These are phyloP conservation scores for Galerucella nymphaeae DNA, from an alignment of 2,888 invertebrate genomes.

Conservation along the genomic window DNA sequence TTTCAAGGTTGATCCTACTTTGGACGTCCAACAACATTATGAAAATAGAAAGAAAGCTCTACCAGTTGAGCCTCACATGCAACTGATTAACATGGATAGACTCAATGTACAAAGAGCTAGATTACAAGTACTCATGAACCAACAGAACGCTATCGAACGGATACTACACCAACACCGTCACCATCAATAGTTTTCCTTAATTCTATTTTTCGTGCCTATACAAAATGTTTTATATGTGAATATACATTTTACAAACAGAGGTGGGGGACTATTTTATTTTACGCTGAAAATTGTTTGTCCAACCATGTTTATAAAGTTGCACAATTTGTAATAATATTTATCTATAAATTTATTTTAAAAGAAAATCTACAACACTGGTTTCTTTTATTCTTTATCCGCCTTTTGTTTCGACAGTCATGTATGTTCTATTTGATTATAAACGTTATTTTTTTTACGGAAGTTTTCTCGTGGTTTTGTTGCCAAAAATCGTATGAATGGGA, in stretches of 20 bases:
- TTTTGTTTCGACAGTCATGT: too few relatives aligned
- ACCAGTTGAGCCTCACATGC: slow-evolving; percentile 27
- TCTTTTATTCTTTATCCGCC: neutral
- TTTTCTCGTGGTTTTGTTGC: too few relatives aligned
- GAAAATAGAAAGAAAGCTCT: slow-evolving; percentile 34
- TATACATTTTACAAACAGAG: neutral
- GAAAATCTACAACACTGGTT: neutral
- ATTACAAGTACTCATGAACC: neutral
- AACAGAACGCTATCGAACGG: neutral
- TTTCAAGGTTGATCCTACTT: slow-evolving; percentile 59
- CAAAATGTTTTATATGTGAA: neutral
- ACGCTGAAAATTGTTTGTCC: too few relatives aligned
- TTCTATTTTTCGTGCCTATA: neutral
- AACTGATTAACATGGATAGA: neutral
- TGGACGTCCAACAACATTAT: slow-evolving; percentile 47
- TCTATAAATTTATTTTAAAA: neutral
- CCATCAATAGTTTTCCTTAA: neutral
- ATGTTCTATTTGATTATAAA: too few relatives aligned
- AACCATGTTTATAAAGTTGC: too few relatives aligned
- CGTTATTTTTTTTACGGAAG: too few relatives aligned
- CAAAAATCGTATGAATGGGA: too few relatives aligned
- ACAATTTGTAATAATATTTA: too few relatives aligned
- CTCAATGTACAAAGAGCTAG: neutral
- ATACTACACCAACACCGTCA: neutral
- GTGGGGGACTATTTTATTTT: too few relatives aligned